Evolutionary conservation across 2,888 invertebrate genomes (phyloP).

Genomic region (Cerastis leucographa): DNA sequence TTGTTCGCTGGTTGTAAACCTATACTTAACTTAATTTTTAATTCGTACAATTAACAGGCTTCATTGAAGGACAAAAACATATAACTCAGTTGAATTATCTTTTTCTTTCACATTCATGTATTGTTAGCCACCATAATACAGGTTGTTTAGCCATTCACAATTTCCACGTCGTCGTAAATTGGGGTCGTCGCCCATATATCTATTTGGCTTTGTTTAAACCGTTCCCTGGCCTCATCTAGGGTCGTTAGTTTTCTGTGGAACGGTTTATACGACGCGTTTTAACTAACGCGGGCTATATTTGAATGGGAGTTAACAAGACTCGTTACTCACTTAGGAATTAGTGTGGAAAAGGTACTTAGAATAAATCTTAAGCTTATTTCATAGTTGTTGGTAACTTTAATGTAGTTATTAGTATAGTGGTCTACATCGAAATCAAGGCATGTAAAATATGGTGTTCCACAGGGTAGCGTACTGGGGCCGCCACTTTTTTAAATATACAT

Average conservation of each 20-base stretch:
- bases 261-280: constrained; percentile 53
- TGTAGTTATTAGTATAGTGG: neutral
- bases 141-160: constrained; percentile 34
- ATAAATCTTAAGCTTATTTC: constrained; percentile 51
- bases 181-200: constrained; percentile 53
- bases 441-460: too few relatives aligned
- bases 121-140: neutral
- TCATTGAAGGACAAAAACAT: neutral
- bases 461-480: too few relatives aligned
- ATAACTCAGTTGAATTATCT: neutral
- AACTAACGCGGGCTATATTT: constrained; percentile 60
- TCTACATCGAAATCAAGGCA: too few relatives aligned
- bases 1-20: too few relatives aligned
- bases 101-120: neutral
- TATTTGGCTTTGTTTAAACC: constrained; percentile 57
- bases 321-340: constrained; percentile 53
- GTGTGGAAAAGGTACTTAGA: constrained; percentile 29
- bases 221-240: constrained; percentile 56
- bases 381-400: constrained; percentile 20
- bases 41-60: neutral
- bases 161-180: constrained; percentile 42
- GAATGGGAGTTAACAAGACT: constrained; percentile 47
- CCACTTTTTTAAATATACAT: too few relatives aligned
- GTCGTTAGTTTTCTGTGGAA: constrained; percentile 54
- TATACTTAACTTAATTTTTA: neutral